These are phyloP conservation scores for Trichosurus vulpecula DNA, from an alignment of 2,797 vertebrate species.

Conservation along the genomic window DNA sequence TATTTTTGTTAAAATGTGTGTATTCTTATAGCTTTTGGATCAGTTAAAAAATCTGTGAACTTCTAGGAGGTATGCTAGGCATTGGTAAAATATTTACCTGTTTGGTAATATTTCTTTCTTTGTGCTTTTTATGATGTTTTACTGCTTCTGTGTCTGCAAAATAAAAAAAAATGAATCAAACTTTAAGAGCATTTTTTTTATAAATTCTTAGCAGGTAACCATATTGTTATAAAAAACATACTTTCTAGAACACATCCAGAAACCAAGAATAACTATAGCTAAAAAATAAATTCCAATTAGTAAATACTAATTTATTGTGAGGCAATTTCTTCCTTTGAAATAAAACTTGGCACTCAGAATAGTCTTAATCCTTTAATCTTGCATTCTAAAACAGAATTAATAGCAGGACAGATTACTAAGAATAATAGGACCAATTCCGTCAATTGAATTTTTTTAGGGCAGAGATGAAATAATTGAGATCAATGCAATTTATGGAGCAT, in stretches of 20 bases:
- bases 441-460: conserved; percentile 31
- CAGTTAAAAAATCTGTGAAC: neutral
- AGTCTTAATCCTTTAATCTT: conserved; percentile 55
- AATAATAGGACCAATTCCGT: conserved; percentile 40
- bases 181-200: conserved; percentile 30
- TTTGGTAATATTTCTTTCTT: conserved; percentile 72
- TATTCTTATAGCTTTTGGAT: neutral
- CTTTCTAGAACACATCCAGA: conserved; percentile 14
- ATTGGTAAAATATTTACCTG: conserved; percentile 75
- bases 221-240: conserved; percentile 23
- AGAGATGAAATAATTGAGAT: conserved; percentile 40
- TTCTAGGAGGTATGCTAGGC: neutral
- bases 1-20: neutral
- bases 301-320: conserved; percentile 32
- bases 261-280: conserved; percentile 13
- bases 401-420: conserved; percentile 28
- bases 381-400: conserved; percentile 43
- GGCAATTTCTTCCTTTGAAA: conserved; percentile 46
- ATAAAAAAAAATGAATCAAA: conserved; percentile 67
- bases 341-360: conserved; percentile 24
- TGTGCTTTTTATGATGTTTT: conserved; percentile 65
- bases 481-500: conserved; percentile 49
- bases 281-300: conserved; percentile 30
- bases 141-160: conserved; percentile 75
- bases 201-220: conserved; percentile 25